Evolutionary conservation across 2,888 invertebrate genomes (phyloP).

Genomic region (Sesia apiformis): DNA sequence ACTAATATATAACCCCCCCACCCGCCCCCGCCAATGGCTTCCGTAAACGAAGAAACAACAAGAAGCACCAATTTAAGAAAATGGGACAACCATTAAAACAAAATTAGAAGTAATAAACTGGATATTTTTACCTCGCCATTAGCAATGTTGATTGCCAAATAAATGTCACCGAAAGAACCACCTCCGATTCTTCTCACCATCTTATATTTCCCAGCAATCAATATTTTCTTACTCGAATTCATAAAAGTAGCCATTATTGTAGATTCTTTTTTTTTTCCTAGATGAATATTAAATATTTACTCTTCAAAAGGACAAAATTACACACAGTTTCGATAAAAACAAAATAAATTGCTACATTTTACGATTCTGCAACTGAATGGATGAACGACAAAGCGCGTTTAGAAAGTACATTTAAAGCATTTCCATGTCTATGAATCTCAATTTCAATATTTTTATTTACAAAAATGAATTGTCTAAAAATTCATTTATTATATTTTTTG

Average conservation of each 20-base stretch:
- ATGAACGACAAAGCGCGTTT: constrained; percentile 8
- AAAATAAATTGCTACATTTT: constrained; percentile 50
- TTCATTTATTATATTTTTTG: too few species aligned
- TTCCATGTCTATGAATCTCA: too few species aligned
- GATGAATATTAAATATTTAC: constrained; percentile 9
- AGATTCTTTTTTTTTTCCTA: constrained; percentile 25
- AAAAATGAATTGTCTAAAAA: too few species aligned
- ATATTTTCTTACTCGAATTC: constrained; percentile 76
- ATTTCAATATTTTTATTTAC: too few species aligned
- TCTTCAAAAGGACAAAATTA: constrained; percentile 18
- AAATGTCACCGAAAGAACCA: constrained; percentile 99
- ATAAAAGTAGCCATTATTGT: constrained; percentile 28
- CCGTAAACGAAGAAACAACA: neutral
- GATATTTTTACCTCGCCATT: constrained; percentile 85
- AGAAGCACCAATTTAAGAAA: neutral
- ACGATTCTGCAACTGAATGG: constrained; percentile 21
- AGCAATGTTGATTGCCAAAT: constrained; percentile 94
- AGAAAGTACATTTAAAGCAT: neutral
- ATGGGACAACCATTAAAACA: neutral
- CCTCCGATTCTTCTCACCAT: constrained; percentile 97
- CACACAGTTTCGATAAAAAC: constrained; percentile 40
- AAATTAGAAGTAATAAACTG: too few species aligned
- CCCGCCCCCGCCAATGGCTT: neutral
- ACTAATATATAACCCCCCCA: neutral
- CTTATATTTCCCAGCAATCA: constrained; percentile 95